A percentile compares a stretch with the other conserved stretches of the same genome.
These are phyloP conservation scores for Calidris pugnax DNA, from an alignment of 2,113 vertebrate species.

Conservation along the genomic window DNA sequence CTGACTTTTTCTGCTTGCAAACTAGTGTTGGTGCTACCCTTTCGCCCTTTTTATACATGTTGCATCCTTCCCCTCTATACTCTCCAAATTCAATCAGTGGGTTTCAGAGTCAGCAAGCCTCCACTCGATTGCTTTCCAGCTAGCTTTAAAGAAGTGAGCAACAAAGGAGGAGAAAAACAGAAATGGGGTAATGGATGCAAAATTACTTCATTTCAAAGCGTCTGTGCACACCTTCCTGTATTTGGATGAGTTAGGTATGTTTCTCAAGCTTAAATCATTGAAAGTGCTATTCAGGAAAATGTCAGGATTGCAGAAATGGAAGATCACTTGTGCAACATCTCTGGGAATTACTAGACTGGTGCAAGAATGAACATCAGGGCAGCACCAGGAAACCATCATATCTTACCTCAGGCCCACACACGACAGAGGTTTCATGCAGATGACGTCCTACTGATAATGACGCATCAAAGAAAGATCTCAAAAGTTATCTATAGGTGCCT, in stretches of 20 bases:
- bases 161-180: background rate
- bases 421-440: background rate
- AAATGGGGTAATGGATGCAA: background rate
- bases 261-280: background rate
- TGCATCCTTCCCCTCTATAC: background rate
- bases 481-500: background rate
- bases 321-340: background rate
- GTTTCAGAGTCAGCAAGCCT: background rate
- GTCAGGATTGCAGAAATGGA: background rate
- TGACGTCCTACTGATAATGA: background rate
- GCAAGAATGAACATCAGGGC: background rate
- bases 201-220: background rate
- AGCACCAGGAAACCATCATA: background rate
- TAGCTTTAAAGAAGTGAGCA: background rate
- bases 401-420: background rate
- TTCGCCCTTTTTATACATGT: background rate
- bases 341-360: background rate
- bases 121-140: background rate
- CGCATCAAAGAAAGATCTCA: background rate
- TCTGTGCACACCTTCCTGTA: accelerated
- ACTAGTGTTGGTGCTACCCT: background rate
- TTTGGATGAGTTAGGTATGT: background rate
- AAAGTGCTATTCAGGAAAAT: background rate
- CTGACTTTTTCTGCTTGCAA: background rate
- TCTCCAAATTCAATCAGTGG: background rate